Conservation (phyloP, 92 coral and sea anemone genomes). For the Meandrina meandrites region DNA sequence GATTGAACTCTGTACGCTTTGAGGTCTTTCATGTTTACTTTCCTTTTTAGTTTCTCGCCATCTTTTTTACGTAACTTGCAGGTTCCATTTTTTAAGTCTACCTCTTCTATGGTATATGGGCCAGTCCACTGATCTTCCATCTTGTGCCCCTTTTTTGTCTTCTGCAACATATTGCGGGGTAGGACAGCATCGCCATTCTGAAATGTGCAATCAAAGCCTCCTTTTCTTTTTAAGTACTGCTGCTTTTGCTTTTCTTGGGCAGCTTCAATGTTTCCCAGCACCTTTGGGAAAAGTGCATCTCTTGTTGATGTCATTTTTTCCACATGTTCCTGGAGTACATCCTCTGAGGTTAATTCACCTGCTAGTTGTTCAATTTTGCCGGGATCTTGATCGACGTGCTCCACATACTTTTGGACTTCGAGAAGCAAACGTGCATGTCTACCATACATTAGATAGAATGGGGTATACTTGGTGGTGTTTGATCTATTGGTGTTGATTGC, state of each 20-base stretch:
- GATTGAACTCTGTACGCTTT: constrained; percentile 30
- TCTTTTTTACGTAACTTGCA: constrained; percentile 34
- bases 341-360: constrained; percentile 17
- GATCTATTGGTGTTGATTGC: constrained; percentile 62
- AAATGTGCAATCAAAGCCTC: constrained; percentile 20
- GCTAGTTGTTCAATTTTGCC: constrained; percentile 24
- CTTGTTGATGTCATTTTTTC: constrained; percentile 27
- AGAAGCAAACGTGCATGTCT: constrained; percentile 56
- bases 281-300: constrained; percentile 44
- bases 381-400: neutral
- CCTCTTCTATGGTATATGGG: constrained; percentile 41
- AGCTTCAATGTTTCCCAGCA: constrained; percentile 37
- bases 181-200: constrained; percentile 54
- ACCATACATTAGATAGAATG: constrained; percentile 60
- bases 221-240: constrained; percentile 54
- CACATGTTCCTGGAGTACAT: constrained; percentile 23
- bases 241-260: constrained; percentile 69
- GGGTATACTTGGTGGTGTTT: constrained; percentile 68
- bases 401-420: constrained; percentile 50
- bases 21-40: constrained; percentile 41
- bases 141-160: constrained; percentile 55
- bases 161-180: constrained; percentile 64
- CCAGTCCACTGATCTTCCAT: constrained; percentile 70
- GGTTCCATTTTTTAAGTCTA: constrained; percentile 41
- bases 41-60: constrained; percentile 30